Percentiles rank a stretch among this genome's conserved stretches.
phyloP scores from a whole-genome alignment of 2,888 invertebrate species.

The Operophtera brumata region DNA sequence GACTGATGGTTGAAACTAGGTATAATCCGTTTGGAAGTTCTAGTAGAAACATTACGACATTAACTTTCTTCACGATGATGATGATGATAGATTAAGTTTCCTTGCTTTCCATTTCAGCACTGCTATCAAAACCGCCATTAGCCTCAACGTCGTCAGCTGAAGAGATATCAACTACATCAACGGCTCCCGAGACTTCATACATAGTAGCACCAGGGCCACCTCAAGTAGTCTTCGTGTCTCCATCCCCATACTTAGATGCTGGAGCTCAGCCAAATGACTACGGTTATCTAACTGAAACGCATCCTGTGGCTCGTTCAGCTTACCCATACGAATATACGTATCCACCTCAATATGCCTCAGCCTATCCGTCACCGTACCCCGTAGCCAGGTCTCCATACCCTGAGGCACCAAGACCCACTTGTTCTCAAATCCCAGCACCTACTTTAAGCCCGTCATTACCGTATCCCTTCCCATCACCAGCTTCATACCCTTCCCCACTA shows the following conservation, averaged over 20 bases:
- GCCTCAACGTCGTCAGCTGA: constrained; percentile 35
- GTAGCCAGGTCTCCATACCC: constrained; percentile 28
- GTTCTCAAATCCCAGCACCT: constrained; percentile 28
- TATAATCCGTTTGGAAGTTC: too few relatives aligned
- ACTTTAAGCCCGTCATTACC: constrained; percentile 13
- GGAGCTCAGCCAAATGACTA: constrained; percentile 37
- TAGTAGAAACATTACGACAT: too few relatives aligned
- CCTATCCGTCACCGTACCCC: constrained; percentile 30
- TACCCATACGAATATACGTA: constrained; percentile 35
- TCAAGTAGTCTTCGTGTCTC: constrained; percentile 37
- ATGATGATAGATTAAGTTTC: background rate
- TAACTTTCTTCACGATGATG: too few relatives aligned
- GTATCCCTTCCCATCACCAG: constrained; percentile 8
- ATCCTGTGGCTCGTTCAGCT: constrained; percentile 33
- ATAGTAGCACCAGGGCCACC: constrained; percentile 37
- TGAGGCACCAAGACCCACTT: constrained; percentile 24
- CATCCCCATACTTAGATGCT: constrained; percentile 34
- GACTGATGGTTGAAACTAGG: too few relatives aligned
- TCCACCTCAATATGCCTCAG: constrained; percentile 29
- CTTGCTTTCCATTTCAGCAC: constrained; percentile 33
- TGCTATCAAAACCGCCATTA: constrained; percentile 39
- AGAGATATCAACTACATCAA: constrained; percentile 11
- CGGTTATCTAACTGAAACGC: constrained; percentile 30
- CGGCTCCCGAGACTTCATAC: constrained; percentile 50
- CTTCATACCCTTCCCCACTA: constrained; percentile 18